Evolutionary conservation across 2,797 vertebrate genomes (phyloP).

Genomic region (Sphenopsis melanotis): DNA sequence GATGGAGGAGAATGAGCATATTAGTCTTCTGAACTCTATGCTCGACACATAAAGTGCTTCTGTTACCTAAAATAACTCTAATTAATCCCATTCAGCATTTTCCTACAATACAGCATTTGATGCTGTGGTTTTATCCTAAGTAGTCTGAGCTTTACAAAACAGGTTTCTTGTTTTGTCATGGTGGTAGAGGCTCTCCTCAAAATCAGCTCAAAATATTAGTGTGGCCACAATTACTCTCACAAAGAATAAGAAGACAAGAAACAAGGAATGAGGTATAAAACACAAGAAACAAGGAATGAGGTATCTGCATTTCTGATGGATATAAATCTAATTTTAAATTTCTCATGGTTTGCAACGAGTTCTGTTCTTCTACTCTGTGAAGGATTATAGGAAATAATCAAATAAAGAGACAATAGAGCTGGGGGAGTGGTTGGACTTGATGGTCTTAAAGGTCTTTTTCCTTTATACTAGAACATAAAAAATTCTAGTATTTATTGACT

Average conservation of each 20-base stretch:
- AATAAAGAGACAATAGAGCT: not conserved
- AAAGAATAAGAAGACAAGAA: not conserved
- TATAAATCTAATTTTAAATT: not conserved
- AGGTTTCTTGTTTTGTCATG: not conserved
- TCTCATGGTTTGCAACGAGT: not conserved
- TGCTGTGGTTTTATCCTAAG: not conserved
- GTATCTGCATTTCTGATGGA: not conserved
- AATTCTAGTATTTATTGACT: not conserved
- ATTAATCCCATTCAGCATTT: not conserved
- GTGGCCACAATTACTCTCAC: not conserved
- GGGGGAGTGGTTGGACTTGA: not conserved
- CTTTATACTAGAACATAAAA: no score
- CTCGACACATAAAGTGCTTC: not conserved
- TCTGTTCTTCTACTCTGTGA: not conserved
- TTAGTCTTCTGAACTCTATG: not conserved
- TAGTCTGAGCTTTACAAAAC: not conserved
- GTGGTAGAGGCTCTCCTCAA: not conserved
- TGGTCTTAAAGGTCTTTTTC: not conserved
- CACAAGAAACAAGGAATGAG: not conserved
- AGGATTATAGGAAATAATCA: not conserved
- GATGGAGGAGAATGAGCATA: not conserved
- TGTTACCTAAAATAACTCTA: not conserved
- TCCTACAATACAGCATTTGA: not conserved
- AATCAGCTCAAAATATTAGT: not conserved
- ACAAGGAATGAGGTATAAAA: not conserved